A percentile compares a stretch with the other conserved stretches of the same genome.
phyloP scores from a whole-genome alignment of 2,797 vertebrate species.

The Holocentrus rufus region DNA sequence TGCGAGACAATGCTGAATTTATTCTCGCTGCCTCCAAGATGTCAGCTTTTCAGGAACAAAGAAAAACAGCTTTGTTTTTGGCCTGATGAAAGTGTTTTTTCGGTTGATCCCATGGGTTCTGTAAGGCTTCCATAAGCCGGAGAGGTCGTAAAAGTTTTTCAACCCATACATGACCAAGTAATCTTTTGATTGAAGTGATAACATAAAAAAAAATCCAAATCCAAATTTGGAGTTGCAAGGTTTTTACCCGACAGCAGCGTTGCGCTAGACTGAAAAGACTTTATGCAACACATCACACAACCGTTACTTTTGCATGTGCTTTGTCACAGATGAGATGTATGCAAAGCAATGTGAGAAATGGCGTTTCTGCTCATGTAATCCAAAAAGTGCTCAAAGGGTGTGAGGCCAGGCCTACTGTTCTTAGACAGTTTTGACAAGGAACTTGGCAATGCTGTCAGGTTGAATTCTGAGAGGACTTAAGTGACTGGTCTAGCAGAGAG shows the following conservation, averaged over 20 bases:
- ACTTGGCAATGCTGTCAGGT: constrained; percentile 78
- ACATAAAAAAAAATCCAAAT: no score
- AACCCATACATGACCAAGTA: no score
- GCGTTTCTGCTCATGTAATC: constrained; percentile 39
- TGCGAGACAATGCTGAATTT: constrained; percentile 57
- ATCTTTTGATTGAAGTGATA: no score
- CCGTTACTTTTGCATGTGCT: constrained; percentile 25
- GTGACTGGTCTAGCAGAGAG: constrained; percentile 45
- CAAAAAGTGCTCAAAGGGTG: constrained; percentile 32
- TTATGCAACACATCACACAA: constrained; percentile 40
- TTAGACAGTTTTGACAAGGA: constrained; percentile 79
- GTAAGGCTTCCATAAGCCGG: no score
- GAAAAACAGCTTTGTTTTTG: no score
- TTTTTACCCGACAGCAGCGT: no score
- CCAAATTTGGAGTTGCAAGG: no score
- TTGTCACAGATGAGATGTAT: constrained; percentile 50
- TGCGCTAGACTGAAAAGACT: constrained; percentile 34
- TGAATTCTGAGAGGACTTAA: constrained; percentile 72
- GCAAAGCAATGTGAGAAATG: constrained; percentile 29
- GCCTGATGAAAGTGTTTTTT: no score
- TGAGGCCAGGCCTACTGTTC: constrained; percentile 34
- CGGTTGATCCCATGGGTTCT: no score
- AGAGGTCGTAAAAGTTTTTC: no score
- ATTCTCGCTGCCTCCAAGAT: no score
- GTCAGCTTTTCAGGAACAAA: no score